Base-by-base conservation (phyloP, 2,797 vertebrate genomes). In the Streptopelia turtur region DNA sequence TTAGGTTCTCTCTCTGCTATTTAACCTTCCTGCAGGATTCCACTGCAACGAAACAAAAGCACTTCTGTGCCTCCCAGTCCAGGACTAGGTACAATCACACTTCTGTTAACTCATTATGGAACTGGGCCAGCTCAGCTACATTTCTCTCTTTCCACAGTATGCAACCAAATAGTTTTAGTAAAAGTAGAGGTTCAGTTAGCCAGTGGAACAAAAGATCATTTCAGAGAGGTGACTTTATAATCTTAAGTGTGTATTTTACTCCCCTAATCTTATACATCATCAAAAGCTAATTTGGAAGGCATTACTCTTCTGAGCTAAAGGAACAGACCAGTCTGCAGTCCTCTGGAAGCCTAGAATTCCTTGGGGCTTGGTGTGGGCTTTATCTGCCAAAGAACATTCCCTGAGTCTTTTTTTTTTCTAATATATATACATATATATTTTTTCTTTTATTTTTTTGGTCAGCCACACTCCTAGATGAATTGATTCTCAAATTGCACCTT, bases 41-140 rank as follows among this genome's bases (percentile, higher is more conserved):
- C 49, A 56, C 43, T 59, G 30, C 72, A 90, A 89, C 16, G 27
- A 80, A 92, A 87, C 83, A 90, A 95, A 90, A 93, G 60, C 31
- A 45, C 60, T 82, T 93, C 63, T 95, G 64, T 95, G 39, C n/a
- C 11, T 84, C 43, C 30, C 37, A 70, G 52, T 7, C 39, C 33
- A 33, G 55, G 56, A 77, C 41, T 61, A 83, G 63, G 68, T 86
- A 87, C 88, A 94, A 92, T 89, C 16, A 35, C 11, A 37, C 77
- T 84, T 90, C 88, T 95, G 77, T 93, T 91, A 78, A 83, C 50
- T 95, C 31, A 11, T 63, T 65, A 30, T 90, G 94, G 86, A 96
- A 78, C 70, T 63, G 52, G 16, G 74, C 83, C 93, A 95, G 35
- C 75, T 87, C 66, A 87, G 83, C 60, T 94, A 60, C 43, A 49